Base-by-base conservation (phyloP, 2,797 vertebrate species). In the Diplodus puntazzo region DNA sequence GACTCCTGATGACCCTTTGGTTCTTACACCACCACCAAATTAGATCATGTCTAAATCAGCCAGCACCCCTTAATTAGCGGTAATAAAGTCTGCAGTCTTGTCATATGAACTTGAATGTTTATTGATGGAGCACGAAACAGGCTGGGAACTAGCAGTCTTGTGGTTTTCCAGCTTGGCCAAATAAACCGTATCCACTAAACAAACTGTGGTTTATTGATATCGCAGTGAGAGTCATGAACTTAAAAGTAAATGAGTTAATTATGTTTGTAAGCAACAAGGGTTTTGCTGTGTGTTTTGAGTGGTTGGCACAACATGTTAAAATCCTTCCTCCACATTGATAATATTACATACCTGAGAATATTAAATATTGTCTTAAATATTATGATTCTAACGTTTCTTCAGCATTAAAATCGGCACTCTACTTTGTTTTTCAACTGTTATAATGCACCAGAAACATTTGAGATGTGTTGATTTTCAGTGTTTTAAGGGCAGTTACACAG, bases 171-270 rank as follows among this genome's bases (percentile, higher is more conserved):
- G 69, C 81, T 77, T 82, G 69, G 17, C 42, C 53, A 90, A 90
- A 92, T 81, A 90, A 92, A 89, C 81, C 13, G 25, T 3, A 69
- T 73, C 61, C 59, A 59, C 65, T 71, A 85, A 90, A 84, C 83
- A 89, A 85, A 77, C 69, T 66, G 46, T 34, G 16, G 80, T 76
- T 74, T 75, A 81, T 79, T 89, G 80, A 88, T 82, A 73, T 67
- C 43, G 3, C 30, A n/a, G n/a, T 71, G 57, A 74, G 49, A 77
- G n/a, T 73, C 73, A 58, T 39, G 42, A 39, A 50, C 69, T 42
- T 55, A 20, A 58, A 80, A 68, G 43, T 17, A 67, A 80, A 73
- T 39, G 18, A 53, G 61, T 71, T 80, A 68, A 85, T 55, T 25
- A 18, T 86, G 67, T 75, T 75, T 77, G 65, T 72, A 53, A 63